These are phyloP conservation scores for Drosophila ohnishii DNA, from an alignment of 1,140 invertebrate species.

Conservation along the genomic window DNA sequence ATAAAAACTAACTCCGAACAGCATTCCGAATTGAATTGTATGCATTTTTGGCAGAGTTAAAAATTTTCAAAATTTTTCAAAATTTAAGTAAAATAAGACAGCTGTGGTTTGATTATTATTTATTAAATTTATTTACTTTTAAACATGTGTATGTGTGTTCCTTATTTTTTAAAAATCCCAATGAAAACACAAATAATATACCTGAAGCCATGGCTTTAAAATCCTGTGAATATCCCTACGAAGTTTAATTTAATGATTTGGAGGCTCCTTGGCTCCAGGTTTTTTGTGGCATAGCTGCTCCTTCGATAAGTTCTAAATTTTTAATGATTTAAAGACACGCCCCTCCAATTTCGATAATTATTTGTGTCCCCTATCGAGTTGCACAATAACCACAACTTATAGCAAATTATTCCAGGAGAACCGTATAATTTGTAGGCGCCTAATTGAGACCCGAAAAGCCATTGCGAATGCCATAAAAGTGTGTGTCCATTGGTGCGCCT, in stretches of 20 bases:
- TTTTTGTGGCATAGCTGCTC: conserved; percentile 6
- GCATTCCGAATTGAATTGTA: too few species aligned
- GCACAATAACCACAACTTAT: conserved; percentile 57
- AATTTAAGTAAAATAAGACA: too few species aligned
- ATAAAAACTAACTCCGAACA: too few species aligned
- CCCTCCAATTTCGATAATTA: conserved; percentile 52
- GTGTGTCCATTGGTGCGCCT: background rate
- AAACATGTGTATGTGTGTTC: background rate
- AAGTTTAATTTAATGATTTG: conserved; percentile 12
- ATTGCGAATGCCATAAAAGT: conserved; percentile 57
- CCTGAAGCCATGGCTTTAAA: background rate
- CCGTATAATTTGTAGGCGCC: conserved; percentile 60
- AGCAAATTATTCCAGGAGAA: conserved; percentile 54
- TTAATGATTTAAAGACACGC: conserved; percentile 56
- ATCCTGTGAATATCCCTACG: background rate
- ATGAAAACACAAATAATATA: background rate
- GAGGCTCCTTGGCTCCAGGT: background rate
- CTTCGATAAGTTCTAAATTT: conserved; percentile 48
- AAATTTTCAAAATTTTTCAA: too few species aligned
- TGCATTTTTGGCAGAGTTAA: too few species aligned
- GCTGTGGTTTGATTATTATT: too few species aligned
- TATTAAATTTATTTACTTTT: too few species aligned
- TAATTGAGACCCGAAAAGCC: conserved; percentile 48
- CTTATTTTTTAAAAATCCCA: background rate
- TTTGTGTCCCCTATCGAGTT: conserved; percentile 42